Evolutionary conservation across 2,797 vertebrate genomes (phyloP), one percentile per base, ranked within the genome.

Genomic region (Dendrocincla tyrannina): DNA sequence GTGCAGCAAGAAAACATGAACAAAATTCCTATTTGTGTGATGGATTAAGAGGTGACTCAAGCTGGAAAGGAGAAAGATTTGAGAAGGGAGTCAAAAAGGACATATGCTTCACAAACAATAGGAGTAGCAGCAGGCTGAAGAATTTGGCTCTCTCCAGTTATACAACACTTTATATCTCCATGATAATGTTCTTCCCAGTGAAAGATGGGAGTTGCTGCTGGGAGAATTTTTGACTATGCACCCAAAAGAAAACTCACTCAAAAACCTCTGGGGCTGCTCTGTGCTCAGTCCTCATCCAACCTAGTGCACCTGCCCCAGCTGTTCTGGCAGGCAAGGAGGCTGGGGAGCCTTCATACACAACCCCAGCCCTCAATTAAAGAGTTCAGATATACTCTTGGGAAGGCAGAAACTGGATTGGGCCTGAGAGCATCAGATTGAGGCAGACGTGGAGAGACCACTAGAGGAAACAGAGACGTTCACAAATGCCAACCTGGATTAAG

Each of bases 271-370:
- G 7, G 49, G 32, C 17, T 74, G 46, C 14, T 47, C 73, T 44
- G 20, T 20, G 37, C 59, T 76, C 8, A 4, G 69, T 49, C 23
- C 49, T 41, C 42, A 35, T 6, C n/a, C 60, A 50, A 30, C 47
- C 68, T 6, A 4, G 18, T 52, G 22, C 1, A 3, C 32, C 50
- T 32, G 32, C 11, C 63, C 53, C 37, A 25, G 33, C 23, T 37
- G 32, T 39, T 33, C 0, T 0, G 55, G 67, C 37, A 63, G 55
- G 16, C 39, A 42, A 56, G n/a, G 33, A 63, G 32, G 58, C n/a
- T 68, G 11, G 0, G 0, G 0, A 78, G 33, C 30, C 74, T 42
- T 11, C 13, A 1, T 5, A 33, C 24, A 33, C 59, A 52, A 17
- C 15, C 47, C 69, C 2, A 76, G 35, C 9, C 58, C 74, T 79